Evolutionary conservation across 1,140 invertebrate genomes (phyloP).

Genomic region (Myzus persicae): DNA sequence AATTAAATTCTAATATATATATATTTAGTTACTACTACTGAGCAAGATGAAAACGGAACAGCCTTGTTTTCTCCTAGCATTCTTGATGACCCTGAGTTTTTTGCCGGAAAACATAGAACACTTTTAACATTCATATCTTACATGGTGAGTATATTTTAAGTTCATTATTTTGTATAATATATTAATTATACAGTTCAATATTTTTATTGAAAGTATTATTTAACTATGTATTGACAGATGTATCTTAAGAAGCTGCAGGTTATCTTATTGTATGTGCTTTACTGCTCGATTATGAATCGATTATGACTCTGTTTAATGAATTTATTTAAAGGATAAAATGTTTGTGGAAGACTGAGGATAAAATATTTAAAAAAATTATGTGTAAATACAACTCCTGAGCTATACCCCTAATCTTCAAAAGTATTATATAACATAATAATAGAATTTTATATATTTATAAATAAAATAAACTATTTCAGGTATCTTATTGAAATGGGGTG

Average conservation of each 20-base stretch:
- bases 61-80: constrained; percentile 83
- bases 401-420: no score
- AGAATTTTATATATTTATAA: no score
- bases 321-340: no score
- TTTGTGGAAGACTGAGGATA: no score
- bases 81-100: constrained; percentile 93
- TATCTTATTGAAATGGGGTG: no score
- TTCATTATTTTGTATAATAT: background rate
- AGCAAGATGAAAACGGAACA: constrained; percentile 53
- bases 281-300: no score
- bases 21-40: background rate
- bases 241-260: background rate
- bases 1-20: background rate
- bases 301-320: no score
- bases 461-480: no score
- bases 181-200: background rate
- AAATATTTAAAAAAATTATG: no score
- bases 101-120: constrained; percentile 93
- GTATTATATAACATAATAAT: no score
- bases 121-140: constrained; percentile 94
- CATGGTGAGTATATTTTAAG: constrained; percentile 70
- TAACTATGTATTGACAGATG: background rate
- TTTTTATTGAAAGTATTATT: background rate
- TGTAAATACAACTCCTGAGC: no score
- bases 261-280: no score